Percentiles rank a stretch among this genome's conserved stretches.
Conservation (phyloP, 2,888 invertebrate species). For the Microplitis manilae region DNA sequence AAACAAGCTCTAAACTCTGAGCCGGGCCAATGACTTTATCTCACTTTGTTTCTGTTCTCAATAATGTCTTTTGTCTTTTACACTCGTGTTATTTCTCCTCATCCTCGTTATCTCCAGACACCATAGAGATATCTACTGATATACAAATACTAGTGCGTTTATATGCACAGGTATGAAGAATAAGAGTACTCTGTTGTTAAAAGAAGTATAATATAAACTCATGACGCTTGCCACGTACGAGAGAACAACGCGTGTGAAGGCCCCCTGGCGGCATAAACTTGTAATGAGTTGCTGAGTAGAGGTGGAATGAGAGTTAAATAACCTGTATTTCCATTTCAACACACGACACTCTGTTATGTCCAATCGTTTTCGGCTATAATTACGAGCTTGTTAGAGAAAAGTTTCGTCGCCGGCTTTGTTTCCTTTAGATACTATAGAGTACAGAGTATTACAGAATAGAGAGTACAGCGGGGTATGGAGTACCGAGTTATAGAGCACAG, state of each 20-base stretch:
- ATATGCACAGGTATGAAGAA: too few relatives aligned
- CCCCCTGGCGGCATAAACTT: slow-evolving; percentile 30
- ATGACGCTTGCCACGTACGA: slow-evolving; percentile 3
- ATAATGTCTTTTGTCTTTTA: background rate
- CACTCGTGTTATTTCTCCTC: background rate
- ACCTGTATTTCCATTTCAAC: slow-evolving; percentile 28
- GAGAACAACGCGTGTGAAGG: slow-evolving; percentile 20
- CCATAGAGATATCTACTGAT: too few relatives aligned
- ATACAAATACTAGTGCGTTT: too few relatives aligned
- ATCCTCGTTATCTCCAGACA: background rate
- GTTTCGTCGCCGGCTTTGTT: slow-evolving; percentile 17
- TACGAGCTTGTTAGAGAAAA: slow-evolving; percentile 37
- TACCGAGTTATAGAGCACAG: background rate
- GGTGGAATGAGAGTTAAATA: background rate
- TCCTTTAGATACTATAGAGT: background rate
- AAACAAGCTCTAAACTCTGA: slow-evolving; percentile 62
- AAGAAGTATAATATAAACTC: background rate
- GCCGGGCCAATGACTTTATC: slow-evolving; percentile 24
- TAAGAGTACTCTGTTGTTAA: background rate
- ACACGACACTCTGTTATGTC: slow-evolving; percentile 1
- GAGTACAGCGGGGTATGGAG: background rate
- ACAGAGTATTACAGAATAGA: background rate
- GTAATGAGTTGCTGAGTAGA: slow-evolving; percentile 13
- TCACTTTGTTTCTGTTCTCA: slow-evolving; percentile 28
- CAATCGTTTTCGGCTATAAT: slow-evolving; percentile 35